phyloP scores from a whole-genome alignment of 35 echinoderm and acorn worm genomes.

The Eucidaris tribuloides region DNA sequence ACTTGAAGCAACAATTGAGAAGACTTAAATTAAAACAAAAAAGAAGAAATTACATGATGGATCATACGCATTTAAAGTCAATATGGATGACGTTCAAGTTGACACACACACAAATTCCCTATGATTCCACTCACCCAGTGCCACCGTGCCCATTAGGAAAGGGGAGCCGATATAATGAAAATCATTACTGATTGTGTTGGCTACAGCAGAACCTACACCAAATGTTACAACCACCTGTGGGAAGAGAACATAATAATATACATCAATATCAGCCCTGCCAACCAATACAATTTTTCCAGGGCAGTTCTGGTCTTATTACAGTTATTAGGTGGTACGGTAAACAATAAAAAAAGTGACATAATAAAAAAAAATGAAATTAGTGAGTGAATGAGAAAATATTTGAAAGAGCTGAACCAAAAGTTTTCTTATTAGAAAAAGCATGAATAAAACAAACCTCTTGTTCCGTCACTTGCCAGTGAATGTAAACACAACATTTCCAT shows the following conservation, averaged over 20 bases:
- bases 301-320: too few species aligned
- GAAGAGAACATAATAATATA: neutral
- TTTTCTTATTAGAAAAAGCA: too few species aligned
- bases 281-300: too few species aligned
- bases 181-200: constrained; percentile 79
- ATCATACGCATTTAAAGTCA: neutral
- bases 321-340: too few species aligned
- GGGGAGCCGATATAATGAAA: constrained; percentile 87
- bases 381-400: too few species aligned
- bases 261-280: too few species aligned
- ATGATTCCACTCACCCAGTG: constrained; percentile 61
- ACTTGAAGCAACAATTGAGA: neutral
- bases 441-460: too few species aligned
- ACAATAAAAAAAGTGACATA: too few species aligned
- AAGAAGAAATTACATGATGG: neutral
- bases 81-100: neutral
- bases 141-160: constrained; percentile 96
- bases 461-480: too few species aligned
- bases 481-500: too few species aligned
- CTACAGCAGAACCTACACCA: constrained; percentile 79
- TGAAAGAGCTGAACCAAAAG: too few species aligned
- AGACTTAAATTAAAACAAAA: neutral
- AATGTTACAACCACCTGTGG: constrained; percentile 87
- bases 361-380: too few species aligned
- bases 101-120: neutral